A percentile compares a stretch with the other conserved stretches of the same genome.
Conservation (phyloP, 2,888 invertebrate species). For the Perithous albicinctus region DNA sequence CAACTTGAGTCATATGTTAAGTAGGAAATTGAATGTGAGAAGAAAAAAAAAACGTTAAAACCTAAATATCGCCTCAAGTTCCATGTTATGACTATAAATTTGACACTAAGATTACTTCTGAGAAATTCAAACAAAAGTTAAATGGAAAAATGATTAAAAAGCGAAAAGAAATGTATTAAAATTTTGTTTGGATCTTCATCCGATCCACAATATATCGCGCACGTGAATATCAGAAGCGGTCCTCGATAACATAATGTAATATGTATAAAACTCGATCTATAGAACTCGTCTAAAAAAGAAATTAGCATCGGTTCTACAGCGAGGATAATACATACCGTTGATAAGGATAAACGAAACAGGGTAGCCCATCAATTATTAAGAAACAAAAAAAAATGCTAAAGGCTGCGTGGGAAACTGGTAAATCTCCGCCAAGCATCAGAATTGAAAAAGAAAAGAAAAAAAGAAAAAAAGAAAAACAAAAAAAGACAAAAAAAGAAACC, state of each 20-base stretch:
- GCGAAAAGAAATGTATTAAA: constrained; percentile 9
- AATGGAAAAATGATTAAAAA: constrained; percentile 40
- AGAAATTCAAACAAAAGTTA: neutral
- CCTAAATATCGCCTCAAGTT: no score
- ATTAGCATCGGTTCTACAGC: constrained; percentile 61
- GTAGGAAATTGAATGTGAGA: no score
- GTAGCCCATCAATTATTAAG: constrained; percentile 84
- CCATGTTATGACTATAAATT: no score
- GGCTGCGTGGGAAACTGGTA: constrained; percentile 62
- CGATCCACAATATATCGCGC: constrained; percentile 9
- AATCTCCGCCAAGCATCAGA: constrained; percentile 47
- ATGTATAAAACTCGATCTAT: constrained; percentile 48
- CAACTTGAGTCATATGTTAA: no score
- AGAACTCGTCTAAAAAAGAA: constrained; percentile 2
- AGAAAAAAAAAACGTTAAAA: no score
- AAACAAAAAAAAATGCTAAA: constrained; percentile 64
- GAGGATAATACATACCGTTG: constrained; percentile 74
- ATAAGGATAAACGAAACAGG: constrained; percentile 83
- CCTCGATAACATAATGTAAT: constrained; percentile 24
- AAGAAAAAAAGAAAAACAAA: neutral
- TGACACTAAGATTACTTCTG: neutral
- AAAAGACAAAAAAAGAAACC: constrained; percentile 38
- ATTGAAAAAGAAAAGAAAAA: constrained; percentile 28
- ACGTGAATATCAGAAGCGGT: constrained; percentile 15
- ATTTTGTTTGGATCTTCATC: constrained; percentile 18